Evolutionary conservation across 1,140 invertebrate genomes (phyloP).

Genomic region (Trichonephila clavata): DNA sequence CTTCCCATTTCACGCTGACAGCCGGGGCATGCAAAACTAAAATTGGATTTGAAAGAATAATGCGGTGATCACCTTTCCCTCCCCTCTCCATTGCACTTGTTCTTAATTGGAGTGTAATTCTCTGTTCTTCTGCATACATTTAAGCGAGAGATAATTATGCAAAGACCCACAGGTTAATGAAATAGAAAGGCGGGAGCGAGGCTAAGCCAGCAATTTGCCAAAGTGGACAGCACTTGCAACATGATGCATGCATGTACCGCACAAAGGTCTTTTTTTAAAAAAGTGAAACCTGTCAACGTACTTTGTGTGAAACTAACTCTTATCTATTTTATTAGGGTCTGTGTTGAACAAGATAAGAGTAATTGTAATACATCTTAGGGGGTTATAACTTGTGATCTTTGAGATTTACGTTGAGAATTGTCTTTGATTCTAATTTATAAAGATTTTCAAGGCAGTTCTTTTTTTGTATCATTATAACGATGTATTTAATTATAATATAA

Average conservation of each 20-base stretch:
- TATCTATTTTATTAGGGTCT: neutral
- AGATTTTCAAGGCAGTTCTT: no score
- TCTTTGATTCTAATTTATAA: no score
- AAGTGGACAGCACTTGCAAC: neutral
- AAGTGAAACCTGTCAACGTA: neutral
- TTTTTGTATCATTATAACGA: no score
- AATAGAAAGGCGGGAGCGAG: neutral
- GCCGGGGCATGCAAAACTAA: neutral
- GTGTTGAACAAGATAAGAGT: no score
- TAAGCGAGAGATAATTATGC: neutral
- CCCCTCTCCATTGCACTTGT: neutral
- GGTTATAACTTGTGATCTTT: no score
- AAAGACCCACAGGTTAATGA: neutral
- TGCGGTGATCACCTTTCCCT: neutral
- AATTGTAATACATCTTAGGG: no score
- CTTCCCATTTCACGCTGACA: neutral
- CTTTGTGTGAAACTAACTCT: neutral
- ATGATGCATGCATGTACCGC: neutral
- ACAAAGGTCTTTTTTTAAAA: neutral
- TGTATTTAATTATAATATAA: no score
- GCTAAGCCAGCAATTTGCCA: neutral
- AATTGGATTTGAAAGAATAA: constrained; percentile 30
- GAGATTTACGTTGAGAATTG: no score
- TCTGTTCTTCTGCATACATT: neutral
- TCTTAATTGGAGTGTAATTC: constrained; percentile 20